Conservation (phyloP, 2,797 vertebrate genomes). For the Adrianichthys oophorus region DNA sequence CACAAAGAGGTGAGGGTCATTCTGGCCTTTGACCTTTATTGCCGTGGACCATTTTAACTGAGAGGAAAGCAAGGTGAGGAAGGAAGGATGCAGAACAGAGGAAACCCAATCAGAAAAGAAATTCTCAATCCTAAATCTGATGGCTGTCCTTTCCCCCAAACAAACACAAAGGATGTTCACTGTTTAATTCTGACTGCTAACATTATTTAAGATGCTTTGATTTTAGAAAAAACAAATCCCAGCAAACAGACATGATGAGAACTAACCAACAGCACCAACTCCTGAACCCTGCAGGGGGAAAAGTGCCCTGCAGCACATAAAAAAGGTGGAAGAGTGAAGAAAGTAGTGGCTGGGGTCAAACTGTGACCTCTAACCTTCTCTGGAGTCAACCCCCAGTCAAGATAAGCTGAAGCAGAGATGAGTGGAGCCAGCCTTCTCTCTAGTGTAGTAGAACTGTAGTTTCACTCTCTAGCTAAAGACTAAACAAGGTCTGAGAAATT, state of each 20-base stretch:
- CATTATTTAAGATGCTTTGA: too few relatives aligned
- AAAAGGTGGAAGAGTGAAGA: background rate
- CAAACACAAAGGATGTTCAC: background rate
- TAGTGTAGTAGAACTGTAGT: constrained; percentile 18
- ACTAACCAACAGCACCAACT: too few relatives aligned
- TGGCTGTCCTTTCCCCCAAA: background rate
- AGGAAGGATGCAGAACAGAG: too few relatives aligned
- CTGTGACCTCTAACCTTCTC: constrained; percentile 36
- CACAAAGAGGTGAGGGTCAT: constrained; percentile 60
- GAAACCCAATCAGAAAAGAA: background rate
- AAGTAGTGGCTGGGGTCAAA: constrained; percentile 18
- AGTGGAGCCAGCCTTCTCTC: constrained; percentile 30
- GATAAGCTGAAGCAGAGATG: constrained; percentile 7
- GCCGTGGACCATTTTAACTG: constrained; percentile 9
- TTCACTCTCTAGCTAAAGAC: background rate
- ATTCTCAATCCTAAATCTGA: background rate
- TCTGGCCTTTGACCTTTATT: constrained; percentile 40
- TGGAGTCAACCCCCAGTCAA: constrained; percentile 18
- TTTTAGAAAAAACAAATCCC: too few relatives aligned
- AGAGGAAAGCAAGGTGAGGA: background rate
- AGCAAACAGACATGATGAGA: too few relatives aligned
- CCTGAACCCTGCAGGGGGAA: constrained; percentile 3
- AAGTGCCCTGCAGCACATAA: constrained; percentile 1
- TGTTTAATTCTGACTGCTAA: too few relatives aligned
- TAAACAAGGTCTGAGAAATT: background rate